A percentile compares a stretch with the other conserved stretches of the same genome.
Evolutionary conservation across 2,113 vertebrate genomes (phyloP).

Genomic region (Hepsetus odoe): DNA sequence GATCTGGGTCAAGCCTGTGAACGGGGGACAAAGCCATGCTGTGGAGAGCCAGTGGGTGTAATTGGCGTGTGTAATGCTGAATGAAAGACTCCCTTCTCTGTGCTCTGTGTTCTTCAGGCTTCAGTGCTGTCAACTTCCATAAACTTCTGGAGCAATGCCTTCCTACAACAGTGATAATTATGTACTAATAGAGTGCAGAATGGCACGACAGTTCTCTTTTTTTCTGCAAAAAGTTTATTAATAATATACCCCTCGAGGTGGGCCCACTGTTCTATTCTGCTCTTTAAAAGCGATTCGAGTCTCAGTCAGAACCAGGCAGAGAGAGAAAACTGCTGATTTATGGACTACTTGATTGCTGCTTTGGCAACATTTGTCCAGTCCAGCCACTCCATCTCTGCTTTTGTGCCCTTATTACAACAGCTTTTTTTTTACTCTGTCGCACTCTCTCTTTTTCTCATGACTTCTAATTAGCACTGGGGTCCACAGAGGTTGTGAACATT

Average conservation of each 20-base stretch:
- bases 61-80: slow-evolving; percentile 54
- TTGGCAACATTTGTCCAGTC: not conserved
- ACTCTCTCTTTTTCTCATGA: slow-evolving; percentile 12
- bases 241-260: slow-evolving; percentile 13
- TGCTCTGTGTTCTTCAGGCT: slow-evolving; percentile 15
- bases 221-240: slow-evolving; percentile 39
- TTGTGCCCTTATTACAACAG: not conserved
- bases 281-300: not conserved
- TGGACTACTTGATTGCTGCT: not conserved
- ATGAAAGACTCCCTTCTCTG: slow-evolving; percentile 53
- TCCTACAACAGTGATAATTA: slow-evolving; percentile 38
- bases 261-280: not conserved
- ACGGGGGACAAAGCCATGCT: slow-evolving; percentile 36
- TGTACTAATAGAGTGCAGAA: slow-evolving; percentile 26
- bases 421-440: not conserved
- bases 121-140: slow-evolving; percentile 17
- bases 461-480: not conserved
- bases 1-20: not conserved
- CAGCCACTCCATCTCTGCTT: not conserved
- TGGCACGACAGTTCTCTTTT: slow-evolving; percentile 44
- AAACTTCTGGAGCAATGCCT: slow-evolving; percentile 31
- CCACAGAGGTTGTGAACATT: slow-evolving; percentile 14
- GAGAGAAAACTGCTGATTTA: not conserved
- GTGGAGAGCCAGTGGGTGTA: slow-evolving; percentile 45
- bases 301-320: not conserved